Base-by-base conservation (phyloP, 1,140 invertebrate species). In the Teleogryllus occipitalis region DNA sequence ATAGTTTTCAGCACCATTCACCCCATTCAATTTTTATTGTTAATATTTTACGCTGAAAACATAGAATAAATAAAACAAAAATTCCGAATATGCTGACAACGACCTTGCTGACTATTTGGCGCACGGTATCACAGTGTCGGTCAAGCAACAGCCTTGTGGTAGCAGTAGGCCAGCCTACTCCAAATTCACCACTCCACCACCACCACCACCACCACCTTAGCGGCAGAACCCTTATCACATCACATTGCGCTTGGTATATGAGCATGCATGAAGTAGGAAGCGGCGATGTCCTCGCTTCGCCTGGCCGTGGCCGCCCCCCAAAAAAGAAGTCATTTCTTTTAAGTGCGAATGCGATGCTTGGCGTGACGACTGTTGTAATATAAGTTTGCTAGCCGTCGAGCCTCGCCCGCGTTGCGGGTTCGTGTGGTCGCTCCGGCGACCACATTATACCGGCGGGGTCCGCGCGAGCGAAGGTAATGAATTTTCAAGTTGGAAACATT, bases 281-380 rank as follows among this genome's bases (percentile, higher is more conserved):
- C 18, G 54, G 54, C 18, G 7, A 18, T 18, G 18, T 7, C 7
- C 54, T 65, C 54, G 18, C 54, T 18, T 65, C 10, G 10, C 54
- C 54, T 65, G 10, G 54, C 54, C 7, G 10, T 7, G 0, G 10
- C 54, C 18, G 0, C 54, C 2, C 54, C 54, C 18, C 2, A 65
- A 65, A 65, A 65, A 65, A 65, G 54, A 65, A 65, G 54, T 65
- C 54, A 65, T 65, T 65, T 65, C 54, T 65, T 65, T 65, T 65
- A 65, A 65, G 54, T 65, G 54, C 54, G 54, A 65, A 65, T 65
- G 54, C 18, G 54, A 65, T 7, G 54, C 54, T 10, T 18, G 2
- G 2, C 54, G 54, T 1, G 54, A 65, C 18, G 54, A 65, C 54
- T 65, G 54, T 0, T 65, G 54, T 65, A 65, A 65, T 65, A 65